These are phyloP conservation scores for Sipunculus nudus DNA, from an alignment of 2,888 invertebrate species.

Conservation along the genomic window DNA sequence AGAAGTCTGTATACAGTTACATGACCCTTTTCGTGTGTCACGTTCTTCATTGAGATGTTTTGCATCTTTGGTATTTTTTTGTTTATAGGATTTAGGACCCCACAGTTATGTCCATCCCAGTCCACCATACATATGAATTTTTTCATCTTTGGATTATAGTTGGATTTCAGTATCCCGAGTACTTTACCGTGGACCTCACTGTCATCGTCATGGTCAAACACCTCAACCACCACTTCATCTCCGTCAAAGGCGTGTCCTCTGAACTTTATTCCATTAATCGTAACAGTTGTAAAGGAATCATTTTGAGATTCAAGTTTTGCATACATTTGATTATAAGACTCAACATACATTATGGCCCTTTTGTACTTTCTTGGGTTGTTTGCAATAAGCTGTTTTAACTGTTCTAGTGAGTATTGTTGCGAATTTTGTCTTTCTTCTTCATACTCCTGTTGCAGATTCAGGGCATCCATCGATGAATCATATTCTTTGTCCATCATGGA, in stretches of 20 bases:
- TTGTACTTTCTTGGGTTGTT: conserved; percentile 12
- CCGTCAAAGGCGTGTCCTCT: conserved; percentile 8
- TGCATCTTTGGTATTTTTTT: conserved; percentile 1
- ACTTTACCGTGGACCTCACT: conserved; percentile 34
- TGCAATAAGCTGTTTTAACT: neutral
- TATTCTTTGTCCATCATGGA: no score
- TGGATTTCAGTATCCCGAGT: conserved; percentile 47
- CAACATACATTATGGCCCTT: conserved; percentile 7
- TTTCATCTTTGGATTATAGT: conserved; percentile 37
- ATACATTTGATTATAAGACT: conserved; percentile 2
- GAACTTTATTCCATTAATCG: neutral
- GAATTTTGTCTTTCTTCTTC: no score
- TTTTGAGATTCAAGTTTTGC: conserved; percentile 21
- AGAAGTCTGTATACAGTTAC: neutral
- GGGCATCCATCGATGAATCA: no score
- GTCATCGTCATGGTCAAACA: neutral
- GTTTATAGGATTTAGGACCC: neutral
- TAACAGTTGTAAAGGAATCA: conserved; percentile 6
- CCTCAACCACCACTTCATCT: conserved; percentile 7
- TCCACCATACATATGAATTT: conserved; percentile 48
- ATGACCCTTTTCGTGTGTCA: neutral
- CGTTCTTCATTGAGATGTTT: neutral
- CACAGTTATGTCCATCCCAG: neutral
- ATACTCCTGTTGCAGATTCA: no score
- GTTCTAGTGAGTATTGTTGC: no score